Percentiles rank a stretch among this genome's conserved stretches.
These are phyloP conservation scores for Periophthalmus magnuspinnatus DNA, from an alignment of 2,797 vertebrate genomes.

Conservation along the genomic window DNA sequence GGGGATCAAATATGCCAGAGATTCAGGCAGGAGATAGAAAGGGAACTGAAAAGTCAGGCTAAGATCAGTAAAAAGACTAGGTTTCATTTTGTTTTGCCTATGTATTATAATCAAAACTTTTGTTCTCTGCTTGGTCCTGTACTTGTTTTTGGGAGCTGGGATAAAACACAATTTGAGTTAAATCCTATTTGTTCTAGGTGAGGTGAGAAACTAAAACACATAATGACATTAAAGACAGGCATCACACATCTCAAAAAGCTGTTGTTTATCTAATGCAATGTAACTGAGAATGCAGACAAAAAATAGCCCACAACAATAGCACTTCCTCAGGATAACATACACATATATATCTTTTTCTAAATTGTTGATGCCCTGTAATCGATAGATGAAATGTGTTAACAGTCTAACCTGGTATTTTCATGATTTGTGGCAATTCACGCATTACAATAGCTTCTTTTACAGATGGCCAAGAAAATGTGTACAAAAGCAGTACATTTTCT, in stretches of 20 bases:
- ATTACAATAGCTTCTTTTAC: neutral
- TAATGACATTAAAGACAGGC: neutral
- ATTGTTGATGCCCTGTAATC: neutral
- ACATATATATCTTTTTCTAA: neutral
- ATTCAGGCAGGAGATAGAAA: constrained; percentile 11
- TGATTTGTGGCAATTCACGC: neutral
- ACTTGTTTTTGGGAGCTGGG: neutral
- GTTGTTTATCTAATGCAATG: neutral
- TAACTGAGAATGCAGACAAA: too few species aligned
- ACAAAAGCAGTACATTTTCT: constrained; percentile 8
- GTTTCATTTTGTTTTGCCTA: neutral
- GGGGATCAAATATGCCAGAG: constrained; percentile 27
- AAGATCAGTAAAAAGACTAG: neutral
- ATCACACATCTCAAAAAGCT: too few species aligned
- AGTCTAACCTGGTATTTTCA: neutral
- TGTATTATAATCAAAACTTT: neutral
- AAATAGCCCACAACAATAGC: too few species aligned
- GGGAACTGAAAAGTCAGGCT: constrained; percentile 8
- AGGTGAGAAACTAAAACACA: neutral
- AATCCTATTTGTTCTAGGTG: neutral
- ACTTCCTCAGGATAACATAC: too few species aligned
- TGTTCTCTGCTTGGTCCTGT: neutral
- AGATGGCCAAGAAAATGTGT: neutral
- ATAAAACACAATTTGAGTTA: neutral
- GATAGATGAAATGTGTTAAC: too few species aligned